Evolutionary conservation across 2,888 invertebrate genomes (phyloP).

Genomic region (Periphyllus acericola): DNA sequence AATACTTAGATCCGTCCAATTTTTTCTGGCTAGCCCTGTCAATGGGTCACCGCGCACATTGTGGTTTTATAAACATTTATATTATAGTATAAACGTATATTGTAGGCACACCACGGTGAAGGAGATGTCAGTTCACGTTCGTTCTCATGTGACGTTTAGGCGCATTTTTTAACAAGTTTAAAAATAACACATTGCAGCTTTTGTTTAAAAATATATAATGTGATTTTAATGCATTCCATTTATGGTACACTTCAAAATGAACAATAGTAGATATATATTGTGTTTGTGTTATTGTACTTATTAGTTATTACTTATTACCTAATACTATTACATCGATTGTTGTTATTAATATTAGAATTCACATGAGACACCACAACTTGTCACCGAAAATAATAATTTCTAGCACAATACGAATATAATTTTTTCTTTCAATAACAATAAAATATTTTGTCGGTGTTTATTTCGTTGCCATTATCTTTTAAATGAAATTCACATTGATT

Average conservation of each 20-base stretch:
- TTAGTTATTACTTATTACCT: background rate
- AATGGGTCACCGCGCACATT: no score
- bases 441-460: no score
- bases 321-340: background rate
- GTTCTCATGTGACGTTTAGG: background rate
- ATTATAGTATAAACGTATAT: background rate
- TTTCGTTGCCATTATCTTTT: no score
- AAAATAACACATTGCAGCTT: conserved; percentile 7
- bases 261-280: background rate
- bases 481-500: no score
- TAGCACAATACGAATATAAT: no score
- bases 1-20: no score
- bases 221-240: background rate
- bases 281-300: background rate
- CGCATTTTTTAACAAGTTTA: conserved; percentile 15
- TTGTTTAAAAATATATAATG: conserved; percentile 24
- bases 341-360: background rate
- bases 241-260: background rate
- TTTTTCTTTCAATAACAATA: no score
- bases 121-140: background rate
- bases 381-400: no score
- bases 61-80: no score
- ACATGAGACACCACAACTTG: no score
- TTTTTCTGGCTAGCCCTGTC: no score
- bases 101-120: background rate